Evolutionary conservation across 2,888 invertebrate species (phyloP), one percentile per base, ranked within the genome.

Genomic region (Dichetophora obliterata): DNA sequence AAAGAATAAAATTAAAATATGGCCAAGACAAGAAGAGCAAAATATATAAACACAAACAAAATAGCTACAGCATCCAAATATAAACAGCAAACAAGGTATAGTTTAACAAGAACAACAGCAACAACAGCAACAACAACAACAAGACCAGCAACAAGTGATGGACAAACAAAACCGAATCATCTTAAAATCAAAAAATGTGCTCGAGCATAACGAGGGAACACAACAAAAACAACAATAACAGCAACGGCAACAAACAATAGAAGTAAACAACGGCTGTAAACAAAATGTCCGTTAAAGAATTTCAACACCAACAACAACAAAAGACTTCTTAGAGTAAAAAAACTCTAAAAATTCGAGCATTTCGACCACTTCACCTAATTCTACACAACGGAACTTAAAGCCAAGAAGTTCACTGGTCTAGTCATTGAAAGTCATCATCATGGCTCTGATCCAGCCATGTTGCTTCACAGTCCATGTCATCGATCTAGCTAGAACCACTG

Each of bases 171-270:
- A n/a, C 22, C 8, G 19, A 54, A 54, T 22, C 19, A 54, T n/a
- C 37, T 59, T 37, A 19, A 22, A 43, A 34, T 71, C 22, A 16
- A 57, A 71, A 43, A 59, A 34, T 59, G 11, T 57, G 71, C 57
- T 71, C 37, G 37, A 52, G 69, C 69, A 69, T 52, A 52, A 31
- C 24, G 54, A 69, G 31, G 11, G 5, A n/a, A 8, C 9, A 54
- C 52, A 70, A 19, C 79, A 77, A 73, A 76, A 66, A 75, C 76
- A 74, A 37, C 66, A 71, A 71, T 74, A 76, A 31, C 68, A 77
- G 68, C 73, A 70, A 65, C 75, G n/a, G 37, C n/a, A 76, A 43
- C 71, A 70, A 63, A 59, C 37, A 48, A 61, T 24, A 54, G 19
- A 54, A 54, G 54, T 22, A n/a, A 59, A 61, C 34, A 16, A 65